A percentile compares a stretch with the other conserved stretches of the same genome.
Conservation (phyloP, 1,140 invertebrate genomes). For the Watersipora subatra region DNA sequence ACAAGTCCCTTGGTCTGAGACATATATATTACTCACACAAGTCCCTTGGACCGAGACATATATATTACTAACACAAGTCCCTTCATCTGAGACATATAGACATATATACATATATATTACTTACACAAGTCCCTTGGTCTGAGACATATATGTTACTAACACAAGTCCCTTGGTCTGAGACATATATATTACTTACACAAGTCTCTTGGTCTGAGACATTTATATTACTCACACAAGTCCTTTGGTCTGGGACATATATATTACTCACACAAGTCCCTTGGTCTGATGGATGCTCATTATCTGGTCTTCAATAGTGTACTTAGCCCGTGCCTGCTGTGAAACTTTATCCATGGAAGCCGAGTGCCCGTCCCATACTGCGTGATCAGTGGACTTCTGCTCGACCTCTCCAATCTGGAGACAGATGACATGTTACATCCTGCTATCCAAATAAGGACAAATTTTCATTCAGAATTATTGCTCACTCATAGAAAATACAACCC, state of each 20-base stretch:
- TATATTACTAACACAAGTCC: slow-evolving; percentile 55
- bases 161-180: no score
- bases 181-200: no score
- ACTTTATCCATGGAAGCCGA: slow-evolving; percentile 53
- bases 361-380: slow-evolving; percentile 95
- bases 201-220: no score
- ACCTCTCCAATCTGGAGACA: slow-evolving; percentile 65
- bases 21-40: no score
- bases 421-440: background rate
- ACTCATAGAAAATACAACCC: no score
- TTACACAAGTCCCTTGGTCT: no score
- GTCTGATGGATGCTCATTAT: slow-evolving; percentile 91
- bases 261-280: slow-evolving; percentile 61
- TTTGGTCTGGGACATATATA: no score
- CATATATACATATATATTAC: no score
- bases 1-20: no score
- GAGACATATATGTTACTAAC: no score
- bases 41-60: no score
- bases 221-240: no score
- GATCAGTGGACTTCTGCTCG: slow-evolving; percentile 60
- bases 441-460: background rate
- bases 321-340: slow-evolving; percentile 80
- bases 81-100: slow-evolving; percentile 75
- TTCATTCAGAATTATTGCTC: background rate
- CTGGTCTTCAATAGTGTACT: slow-evolving; percentile 90